Evolutionary conservation across 2,113 vertebrate genomes (phyloP).

Genomic region (Nannobrachium achirus): DNA sequence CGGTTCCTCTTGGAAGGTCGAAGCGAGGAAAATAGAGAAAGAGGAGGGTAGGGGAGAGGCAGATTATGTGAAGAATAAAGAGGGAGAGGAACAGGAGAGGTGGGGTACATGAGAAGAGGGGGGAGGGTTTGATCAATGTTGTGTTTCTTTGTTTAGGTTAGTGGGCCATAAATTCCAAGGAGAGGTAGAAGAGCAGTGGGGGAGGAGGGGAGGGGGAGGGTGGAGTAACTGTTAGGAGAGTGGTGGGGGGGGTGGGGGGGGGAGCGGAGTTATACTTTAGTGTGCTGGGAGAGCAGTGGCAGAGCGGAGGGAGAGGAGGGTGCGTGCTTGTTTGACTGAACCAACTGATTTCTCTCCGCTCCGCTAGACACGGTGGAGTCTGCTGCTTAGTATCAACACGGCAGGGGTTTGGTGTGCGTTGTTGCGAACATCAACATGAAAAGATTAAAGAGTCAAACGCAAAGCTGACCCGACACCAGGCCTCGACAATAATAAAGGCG

Average conservation of each 20-base stretch:
- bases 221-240: slow-evolving; percentile 36
- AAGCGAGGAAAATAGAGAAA: slow-evolving; percentile 44
- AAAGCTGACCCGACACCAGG: background rate
- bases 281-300: background rate
- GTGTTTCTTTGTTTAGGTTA: slow-evolving; percentile 69
- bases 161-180: slow-evolving; percentile 70
- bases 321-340: slow-evolving; percentile 39
- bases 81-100: slow-evolving; percentile 10
- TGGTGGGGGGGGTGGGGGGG: background rate
- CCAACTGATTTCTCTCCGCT: slow-evolving; percentile 43
- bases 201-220: slow-evolving; percentile 16
- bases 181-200: slow-evolving; percentile 7
- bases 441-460: slow-evolving; percentile 11
- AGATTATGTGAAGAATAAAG: slow-evolving; percentile 31
- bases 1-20: slow-evolving; percentile 19
- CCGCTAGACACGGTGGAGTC: slow-evolving; percentile 53
- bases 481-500: slow-evolving; percentile 22
- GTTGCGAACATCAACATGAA: background rate
- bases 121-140: slow-evolving; percentile 55
- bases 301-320: slow-evolving; percentile 5
- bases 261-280: slow-evolving; percentile 24
- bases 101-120: slow-evolving; percentile 38
- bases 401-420: background rate
- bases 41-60: slow-evolving; percentile 3
- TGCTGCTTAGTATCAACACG: slow-evolving; percentile 48